phyloP scores from a whole-genome alignment of 2,888 invertebrate species.

The Drosophila tripunctata region DNA sequence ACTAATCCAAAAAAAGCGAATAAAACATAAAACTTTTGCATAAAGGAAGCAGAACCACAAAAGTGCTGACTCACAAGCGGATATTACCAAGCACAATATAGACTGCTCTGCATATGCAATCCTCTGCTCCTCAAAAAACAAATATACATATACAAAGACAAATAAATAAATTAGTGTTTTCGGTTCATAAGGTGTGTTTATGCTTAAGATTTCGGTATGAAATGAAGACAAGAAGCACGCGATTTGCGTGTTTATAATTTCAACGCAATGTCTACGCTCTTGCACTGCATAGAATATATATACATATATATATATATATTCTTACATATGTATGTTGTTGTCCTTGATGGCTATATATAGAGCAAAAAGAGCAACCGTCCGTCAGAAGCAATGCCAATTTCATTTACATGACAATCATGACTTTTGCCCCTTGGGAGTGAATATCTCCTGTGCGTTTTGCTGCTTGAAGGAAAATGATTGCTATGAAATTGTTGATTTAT shows the following conservation, averaged over 20 bases:
- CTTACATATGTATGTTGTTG: slow-evolving; percentile 24
- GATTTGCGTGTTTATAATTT: slow-evolving; percentile 61
- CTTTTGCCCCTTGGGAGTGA: slow-evolving; percentile 13
- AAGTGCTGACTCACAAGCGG: slow-evolving; percentile 47
- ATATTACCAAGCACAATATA: slow-evolving; percentile 15
- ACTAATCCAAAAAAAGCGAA: slow-evolving; percentile 21
- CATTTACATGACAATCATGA: slow-evolving; percentile 51
- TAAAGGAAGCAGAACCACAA: slow-evolving; percentile 42
- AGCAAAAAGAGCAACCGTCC: slow-evolving; percentile 26
- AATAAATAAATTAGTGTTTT: slow-evolving; percentile 6
- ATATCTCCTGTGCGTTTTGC: slow-evolving; percentile 1
- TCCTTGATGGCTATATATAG: slow-evolving; percentile 67
- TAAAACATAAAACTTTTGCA: slow-evolving; percentile 42
- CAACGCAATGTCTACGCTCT: slow-evolving; percentile 56
- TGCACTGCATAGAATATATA: slow-evolving; percentile 4
- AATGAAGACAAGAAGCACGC: slow-evolving; percentile 37
- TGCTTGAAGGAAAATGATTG: slow-evolving; percentile 23
- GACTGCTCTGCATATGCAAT: slow-evolving; percentile 39
- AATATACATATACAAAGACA: not conserved
- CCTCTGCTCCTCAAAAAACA: slow-evolving; percentile 2
- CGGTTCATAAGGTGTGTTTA: too few relatives aligned
- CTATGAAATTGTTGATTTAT: slow-evolving; percentile 28
- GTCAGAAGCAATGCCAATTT: slow-evolving; percentile 57
- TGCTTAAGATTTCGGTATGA: not conserved
- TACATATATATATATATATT: not conserved